These are phyloP conservation scores for Anadara kagoshimensis DNA, from an alignment of 1,140 invertebrate species.

Conservation along the genomic window DNA sequence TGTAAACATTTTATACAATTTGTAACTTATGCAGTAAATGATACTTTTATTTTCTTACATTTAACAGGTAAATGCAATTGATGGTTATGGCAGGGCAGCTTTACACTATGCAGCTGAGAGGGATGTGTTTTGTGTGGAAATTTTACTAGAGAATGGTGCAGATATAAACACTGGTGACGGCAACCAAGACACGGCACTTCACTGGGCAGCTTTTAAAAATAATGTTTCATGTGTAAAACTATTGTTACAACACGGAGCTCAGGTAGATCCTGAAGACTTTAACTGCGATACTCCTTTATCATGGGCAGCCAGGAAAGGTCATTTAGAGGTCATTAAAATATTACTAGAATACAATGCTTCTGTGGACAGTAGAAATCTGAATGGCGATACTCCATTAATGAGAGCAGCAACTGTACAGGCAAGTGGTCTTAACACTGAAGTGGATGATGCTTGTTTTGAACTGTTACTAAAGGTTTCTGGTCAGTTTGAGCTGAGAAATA, in stretches of 20 bases:
- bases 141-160: constrained; percentile 65
- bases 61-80: constrained; percentile 62
- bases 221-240: constrained; percentile 66
- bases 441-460: constrained; percentile 64
- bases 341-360: constrained; percentile 82
- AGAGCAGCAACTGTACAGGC: constrained; percentile 54
- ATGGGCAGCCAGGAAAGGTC: constrained; percentile 95
- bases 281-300: constrained; percentile 69
- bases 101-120: constrained; percentile 71
- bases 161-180: constrained; percentile 60
- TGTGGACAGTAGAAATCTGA: constrained; percentile 70
- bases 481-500: constrained; percentile 60
- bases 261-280: constrained; percentile 73
- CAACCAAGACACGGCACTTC: constrained; percentile 66
- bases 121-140: constrained; percentile 53
- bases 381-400: constrained; percentile 58
- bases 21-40: too few species aligned
- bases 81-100: constrained; percentile 68
- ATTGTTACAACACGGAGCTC: constrained; percentile 73
- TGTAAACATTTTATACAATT: too few species aligned
- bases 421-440: constrained; percentile 59
- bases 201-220: constrained; percentile 71
- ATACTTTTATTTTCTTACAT: too few species aligned
- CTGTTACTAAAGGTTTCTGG: constrained; percentile 64
- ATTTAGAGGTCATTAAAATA: constrained; percentile 89